Evolutionary conservation across 1,140 invertebrate genomes (phyloP).

Genomic region (Drosophila jambulina): DNA sequence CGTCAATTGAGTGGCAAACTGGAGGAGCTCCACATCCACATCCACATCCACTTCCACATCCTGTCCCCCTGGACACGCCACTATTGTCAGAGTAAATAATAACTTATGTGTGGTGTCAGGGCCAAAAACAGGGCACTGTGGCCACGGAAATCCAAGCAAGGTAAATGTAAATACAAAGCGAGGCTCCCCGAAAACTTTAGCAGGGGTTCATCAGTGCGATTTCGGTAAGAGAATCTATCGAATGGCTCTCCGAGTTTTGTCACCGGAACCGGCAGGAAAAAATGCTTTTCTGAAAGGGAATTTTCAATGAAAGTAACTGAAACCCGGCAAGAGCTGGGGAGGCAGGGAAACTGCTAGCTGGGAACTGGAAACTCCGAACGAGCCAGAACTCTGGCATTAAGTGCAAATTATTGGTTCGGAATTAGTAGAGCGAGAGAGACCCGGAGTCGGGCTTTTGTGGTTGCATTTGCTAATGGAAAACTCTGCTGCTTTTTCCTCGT

Average conservation of each 20-base stretch:
- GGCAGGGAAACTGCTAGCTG: not conserved
- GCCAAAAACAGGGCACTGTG: constrained; percentile 41
- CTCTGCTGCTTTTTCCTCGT: constrained; percentile 29
- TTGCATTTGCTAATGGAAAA: constrained; percentile 79
- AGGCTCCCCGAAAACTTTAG: not conserved
- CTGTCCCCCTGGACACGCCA: constrained; percentile 10
- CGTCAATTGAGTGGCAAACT: constrained; percentile 77
- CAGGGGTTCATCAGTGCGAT: constrained; percentile 6
- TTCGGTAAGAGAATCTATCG: constrained; percentile 10
- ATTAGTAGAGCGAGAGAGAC: constrained; percentile 70
- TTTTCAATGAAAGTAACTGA: constrained; percentile 69
- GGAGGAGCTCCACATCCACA: constrained; percentile 44
- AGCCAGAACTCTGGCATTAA: constrained; percentile 62
- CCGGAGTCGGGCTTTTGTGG: constrained; percentile 60
- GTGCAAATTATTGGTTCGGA: constrained; percentile 74
- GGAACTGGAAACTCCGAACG: constrained; percentile 7
- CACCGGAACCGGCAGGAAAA: constrained; percentile 27
- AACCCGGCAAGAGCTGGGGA: constrained; percentile 26
- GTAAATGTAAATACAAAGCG: constrained; percentile 39
- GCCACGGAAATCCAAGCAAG: constrained; percentile 64
- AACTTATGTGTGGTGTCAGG: constrained; percentile 78
- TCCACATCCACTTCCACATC: constrained; percentile 34
- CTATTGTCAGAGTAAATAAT: constrained; percentile 76
- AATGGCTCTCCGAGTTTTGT: constrained; percentile 18
- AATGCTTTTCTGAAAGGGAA: constrained; percentile 69